Percentiles rank a stretch among this genome's conserved stretches.
phyloP scores from a whole-genome alignment of 2,113 vertebrate genomes.

The Emberiza fucata region DNA sequence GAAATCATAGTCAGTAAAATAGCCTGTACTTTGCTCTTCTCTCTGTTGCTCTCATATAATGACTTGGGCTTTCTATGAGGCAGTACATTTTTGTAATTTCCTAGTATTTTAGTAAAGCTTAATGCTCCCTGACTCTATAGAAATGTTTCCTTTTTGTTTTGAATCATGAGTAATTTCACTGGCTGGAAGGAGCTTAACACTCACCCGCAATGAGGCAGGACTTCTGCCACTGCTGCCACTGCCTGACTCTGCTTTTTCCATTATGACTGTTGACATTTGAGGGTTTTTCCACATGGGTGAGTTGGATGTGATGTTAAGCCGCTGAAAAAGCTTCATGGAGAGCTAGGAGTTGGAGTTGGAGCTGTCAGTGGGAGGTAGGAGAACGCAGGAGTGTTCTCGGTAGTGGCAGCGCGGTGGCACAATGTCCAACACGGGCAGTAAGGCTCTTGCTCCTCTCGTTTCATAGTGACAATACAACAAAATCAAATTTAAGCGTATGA shows the following conservation, averaged over 20 bases:
- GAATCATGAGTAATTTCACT: neutral
- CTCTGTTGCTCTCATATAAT: neutral
- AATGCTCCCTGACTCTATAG: neutral
- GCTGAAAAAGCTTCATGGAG: neutral
- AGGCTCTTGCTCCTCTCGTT: neutral
- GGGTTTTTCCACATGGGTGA: neutral
- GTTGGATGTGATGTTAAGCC: neutral
- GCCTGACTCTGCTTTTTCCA: neutral
- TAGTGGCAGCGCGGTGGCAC: accelerated
- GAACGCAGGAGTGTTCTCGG: neutral
- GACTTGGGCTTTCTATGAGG: neutral
- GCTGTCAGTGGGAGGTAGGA: neutral
- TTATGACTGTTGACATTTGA: neutral
- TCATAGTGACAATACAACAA: neutral
- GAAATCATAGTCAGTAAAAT: neutral
- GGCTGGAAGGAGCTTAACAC: neutral
- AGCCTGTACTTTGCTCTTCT: neutral
- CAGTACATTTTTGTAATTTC: neutral
- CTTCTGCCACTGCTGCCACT: neutral
- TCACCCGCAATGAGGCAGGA: accelerated
- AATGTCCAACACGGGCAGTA: accelerated
- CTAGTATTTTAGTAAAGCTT: neutral
- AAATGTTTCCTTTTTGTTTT: neutral
- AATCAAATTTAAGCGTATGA: neutral
- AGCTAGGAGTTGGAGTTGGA: neutral